A percentile compares a stretch with the other conserved stretches of the same genome.
Conservation (phyloP, 2,888 invertebrate genomes). For the Microctonus brassicae region DNA sequence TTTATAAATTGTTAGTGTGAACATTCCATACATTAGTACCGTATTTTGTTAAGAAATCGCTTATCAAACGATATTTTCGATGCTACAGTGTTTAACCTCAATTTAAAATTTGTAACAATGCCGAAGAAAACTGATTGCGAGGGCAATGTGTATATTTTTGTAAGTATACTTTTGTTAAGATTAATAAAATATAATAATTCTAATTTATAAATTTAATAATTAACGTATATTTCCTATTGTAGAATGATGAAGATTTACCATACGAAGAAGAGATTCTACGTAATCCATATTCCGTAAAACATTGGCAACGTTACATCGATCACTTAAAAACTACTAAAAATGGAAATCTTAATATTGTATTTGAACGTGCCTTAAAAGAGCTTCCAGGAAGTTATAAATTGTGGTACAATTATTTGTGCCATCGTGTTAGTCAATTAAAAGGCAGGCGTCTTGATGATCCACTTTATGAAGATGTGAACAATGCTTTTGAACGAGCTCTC, state of each 20-base stretch:
- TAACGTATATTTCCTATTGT: conserved; percentile 53
- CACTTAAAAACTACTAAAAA: conserved; percentile 90
- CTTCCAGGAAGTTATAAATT: conserved; percentile 97
- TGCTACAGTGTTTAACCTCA: not conserved
- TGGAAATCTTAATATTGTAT: conserved; percentile 89
- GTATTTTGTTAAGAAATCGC: too few species aligned
- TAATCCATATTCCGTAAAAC: conserved; percentile 97
- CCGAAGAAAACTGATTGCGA: conserved; percentile 52
- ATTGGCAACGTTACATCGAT: conserved; percentile 98
- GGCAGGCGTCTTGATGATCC: conserved; percentile 88
- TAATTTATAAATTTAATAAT: not conserved
- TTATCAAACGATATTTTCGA: too few species aligned
- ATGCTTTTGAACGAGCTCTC: conserved; percentile 94
- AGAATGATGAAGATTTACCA: conserved; percentile 95
- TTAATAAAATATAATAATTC: not conserved
- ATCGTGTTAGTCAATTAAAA: conserved; percentile 87
- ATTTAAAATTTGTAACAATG: conserved; percentile 42
- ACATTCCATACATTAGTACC: too few species aligned
- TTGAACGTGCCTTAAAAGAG: conserved; percentile 96
- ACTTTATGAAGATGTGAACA: conserved; percentile 93
- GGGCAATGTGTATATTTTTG: conserved; percentile 55
- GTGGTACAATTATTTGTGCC: conserved; percentile 95
- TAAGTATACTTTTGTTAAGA: conserved; percentile 44
- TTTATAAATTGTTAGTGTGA: too few species aligned
- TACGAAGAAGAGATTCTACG: conserved; percentile 98